These are phyloP conservation scores for Chamaetylas fuelleborni DNA, from an alignment of 2,113 vertebrate species.

Conservation along the genomic window DNA sequence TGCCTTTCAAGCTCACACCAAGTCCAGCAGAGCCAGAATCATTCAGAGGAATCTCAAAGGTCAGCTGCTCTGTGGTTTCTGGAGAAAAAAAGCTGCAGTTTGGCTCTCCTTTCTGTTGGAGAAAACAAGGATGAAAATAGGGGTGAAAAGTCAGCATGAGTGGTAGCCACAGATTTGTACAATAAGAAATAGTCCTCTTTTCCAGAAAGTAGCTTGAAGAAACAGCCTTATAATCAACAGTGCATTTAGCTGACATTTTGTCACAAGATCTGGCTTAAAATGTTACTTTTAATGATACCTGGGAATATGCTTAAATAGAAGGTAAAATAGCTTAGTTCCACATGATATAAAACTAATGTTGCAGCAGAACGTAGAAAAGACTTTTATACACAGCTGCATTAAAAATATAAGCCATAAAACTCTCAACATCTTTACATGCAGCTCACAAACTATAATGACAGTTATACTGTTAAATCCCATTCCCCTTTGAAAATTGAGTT, in stretches of 20 bases:
- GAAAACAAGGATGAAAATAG: not conserved
- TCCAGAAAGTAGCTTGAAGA: not conserved
- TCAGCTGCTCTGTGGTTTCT: conserved; percentile 88
- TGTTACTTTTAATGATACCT: not conserved
- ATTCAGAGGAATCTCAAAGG: conserved; percentile 93
- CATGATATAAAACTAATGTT: not conserved
- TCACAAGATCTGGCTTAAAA: not conserved
- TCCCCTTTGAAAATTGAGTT: conserved; percentile 45
- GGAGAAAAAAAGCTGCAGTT: conserved; percentile 71
- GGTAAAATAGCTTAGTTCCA: conserved; percentile 21
- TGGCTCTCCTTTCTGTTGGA: conserved; percentile 78
- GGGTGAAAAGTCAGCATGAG: not conserved
- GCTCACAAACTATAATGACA: conserved; percentile 1
- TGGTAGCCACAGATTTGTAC: not conserved
- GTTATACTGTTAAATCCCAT: conserved; percentile 38
- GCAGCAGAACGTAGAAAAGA: not conserved
- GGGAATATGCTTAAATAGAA: not conserved
- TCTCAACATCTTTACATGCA: conserved; percentile 17
- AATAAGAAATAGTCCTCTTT: not conserved
- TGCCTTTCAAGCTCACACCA: conserved; percentile 95
- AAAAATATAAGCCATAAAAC: conserved; percentile 46
- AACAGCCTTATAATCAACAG: not conserved
- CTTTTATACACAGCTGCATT: conserved; percentile 13
- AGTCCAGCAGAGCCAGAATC: conserved; percentile 94
- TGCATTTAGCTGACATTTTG: not conserved